Conservation (phyloP, 2,888 invertebrate species). For the Ichneumoninae sp. region DNA sequence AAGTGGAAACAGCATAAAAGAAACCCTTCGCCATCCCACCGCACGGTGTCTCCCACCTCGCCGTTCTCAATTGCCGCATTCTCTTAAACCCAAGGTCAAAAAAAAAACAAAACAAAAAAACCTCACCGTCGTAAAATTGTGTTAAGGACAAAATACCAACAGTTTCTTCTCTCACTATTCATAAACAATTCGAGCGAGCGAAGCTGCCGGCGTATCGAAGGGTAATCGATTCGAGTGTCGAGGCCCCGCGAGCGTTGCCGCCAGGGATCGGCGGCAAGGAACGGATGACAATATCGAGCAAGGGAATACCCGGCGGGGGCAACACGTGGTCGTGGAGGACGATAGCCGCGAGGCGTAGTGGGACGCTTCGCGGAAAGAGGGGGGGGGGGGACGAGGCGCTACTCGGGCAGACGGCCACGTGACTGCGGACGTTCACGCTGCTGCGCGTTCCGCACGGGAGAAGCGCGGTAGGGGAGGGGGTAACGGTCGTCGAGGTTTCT, state of each 20-base stretch:
- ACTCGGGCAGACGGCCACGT: conserved; percentile 66
- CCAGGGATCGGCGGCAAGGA: neutral
- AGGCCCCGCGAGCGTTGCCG: too few species aligned
- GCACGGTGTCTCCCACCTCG: too few species aligned
- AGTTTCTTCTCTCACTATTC: too few species aligned
- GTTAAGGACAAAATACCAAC: neutral
- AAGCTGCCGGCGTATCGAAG: neutral
- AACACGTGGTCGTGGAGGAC: conserved; percentile 69
- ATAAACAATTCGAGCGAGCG: too few species aligned
- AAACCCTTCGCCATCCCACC: too few species aligned
- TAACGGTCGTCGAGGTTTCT: conserved; percentile 30
- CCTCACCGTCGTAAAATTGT: neutral
- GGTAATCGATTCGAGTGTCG: neutral
- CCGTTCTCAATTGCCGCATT: neutral
- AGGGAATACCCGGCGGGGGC: conserved; percentile 55
- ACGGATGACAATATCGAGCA: conserved; percentile 9
- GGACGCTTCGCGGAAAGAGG: conserved; percentile 18
- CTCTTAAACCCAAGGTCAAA: conserved; percentile 4
- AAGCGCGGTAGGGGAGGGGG: conserved; percentile 13
- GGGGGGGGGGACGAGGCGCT: neutral
- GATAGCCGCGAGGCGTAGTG: conserved; percentile 40
- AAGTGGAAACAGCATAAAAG: too few species aligned
- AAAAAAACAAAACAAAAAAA: neutral
- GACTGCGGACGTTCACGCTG: conserved; percentile 66
- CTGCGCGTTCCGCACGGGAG: conserved; percentile 62